phyloP scores from a whole-genome alignment of 1,140 invertebrate species.

The Steinernema feltiae region DNA sequence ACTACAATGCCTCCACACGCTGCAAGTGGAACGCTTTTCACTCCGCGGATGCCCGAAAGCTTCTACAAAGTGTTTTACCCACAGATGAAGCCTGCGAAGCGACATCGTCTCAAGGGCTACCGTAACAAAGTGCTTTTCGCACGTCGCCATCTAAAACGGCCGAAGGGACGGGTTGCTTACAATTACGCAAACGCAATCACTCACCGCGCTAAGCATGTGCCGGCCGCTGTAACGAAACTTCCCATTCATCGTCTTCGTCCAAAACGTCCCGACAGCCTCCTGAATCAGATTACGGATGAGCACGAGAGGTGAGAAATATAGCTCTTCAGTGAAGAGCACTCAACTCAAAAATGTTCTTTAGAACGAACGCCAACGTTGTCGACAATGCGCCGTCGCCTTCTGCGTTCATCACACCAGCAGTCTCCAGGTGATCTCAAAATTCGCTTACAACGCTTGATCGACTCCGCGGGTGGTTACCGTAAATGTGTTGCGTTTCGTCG shows the following conservation, averaged over 20 bases:
- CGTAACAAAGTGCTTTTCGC: slow-evolving; percentile 13
- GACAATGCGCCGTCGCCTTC: background rate
- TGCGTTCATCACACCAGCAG: background rate
- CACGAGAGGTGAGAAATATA: background rate
- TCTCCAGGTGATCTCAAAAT: background rate
- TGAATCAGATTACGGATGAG: background rate
- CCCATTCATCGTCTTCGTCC: background rate
- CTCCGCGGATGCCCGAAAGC: background rate
- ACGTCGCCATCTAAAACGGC: background rate
- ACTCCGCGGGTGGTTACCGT: slow-evolving; percentile 3
- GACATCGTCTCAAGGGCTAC: slow-evolving; percentile 5
- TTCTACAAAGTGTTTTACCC: slow-evolving; percentile 13
- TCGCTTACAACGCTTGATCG: background rate
- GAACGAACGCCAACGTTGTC: background rate
- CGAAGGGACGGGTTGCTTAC: background rate
- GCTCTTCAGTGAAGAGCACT: no score
- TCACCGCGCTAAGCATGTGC: background rate
- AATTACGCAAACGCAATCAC: background rate
- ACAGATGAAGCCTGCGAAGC: background rate
- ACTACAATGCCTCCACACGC: background rate
- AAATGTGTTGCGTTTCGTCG: background rate
- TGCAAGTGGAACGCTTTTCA: background rate
- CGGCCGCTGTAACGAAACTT: background rate
- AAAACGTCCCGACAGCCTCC: background rate
- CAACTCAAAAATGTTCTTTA: background rate